Base-by-base conservation (phyloP, 1,140 invertebrate species). In the Cyphomyrmex costatus region DNA sequence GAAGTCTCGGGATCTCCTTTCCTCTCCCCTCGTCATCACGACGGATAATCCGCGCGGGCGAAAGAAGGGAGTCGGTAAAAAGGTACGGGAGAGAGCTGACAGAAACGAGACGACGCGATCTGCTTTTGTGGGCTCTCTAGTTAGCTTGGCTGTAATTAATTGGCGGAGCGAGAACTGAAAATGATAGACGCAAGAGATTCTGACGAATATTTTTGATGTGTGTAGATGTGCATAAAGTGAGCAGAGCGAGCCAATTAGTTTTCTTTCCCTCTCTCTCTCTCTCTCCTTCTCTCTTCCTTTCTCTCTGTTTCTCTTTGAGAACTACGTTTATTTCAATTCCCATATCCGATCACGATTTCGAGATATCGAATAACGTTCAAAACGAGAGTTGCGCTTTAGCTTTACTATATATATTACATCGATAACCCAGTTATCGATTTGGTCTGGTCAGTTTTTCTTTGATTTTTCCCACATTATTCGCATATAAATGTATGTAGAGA, bases 91-190 rank as follows among this genome's bases (percentile, higher is more conserved):
- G 33, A 21, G 27, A 86, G 73, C 49, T 21, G 65, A 27, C 42
- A 77, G 58, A 78, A 60, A 60, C 65, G 61, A 58, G 42, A 61
- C 7, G 73, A 61, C 76, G 76, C 66, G 87, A 89, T 89, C 85
- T 88, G 66, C 71, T 89, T 89, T 78, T 83, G 73, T 21, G 77
- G 86, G 58, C 70, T 33, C 61, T 86, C 71, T 77, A 89, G 88
- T 86, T 86, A 86, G 84, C 36, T 71, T 24, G 65, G 70, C 56
- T 80, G 77, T 71, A 89, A 85, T 83, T 89, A 86, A 76, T 61
- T 73, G 85, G 56, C 36, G 51, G 61, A 86, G 68, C 42, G 84
- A 86, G 82, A 89, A 89, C 78, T 83, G 88, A 89, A 78, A 86
- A 89, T 89, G 78, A 89, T 78, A 78, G 73, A 85, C 84, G 66